Evolutionary conservation across 2,888 invertebrate species (phyloP).

Genomic region (Drosophila cognata): DNA sequence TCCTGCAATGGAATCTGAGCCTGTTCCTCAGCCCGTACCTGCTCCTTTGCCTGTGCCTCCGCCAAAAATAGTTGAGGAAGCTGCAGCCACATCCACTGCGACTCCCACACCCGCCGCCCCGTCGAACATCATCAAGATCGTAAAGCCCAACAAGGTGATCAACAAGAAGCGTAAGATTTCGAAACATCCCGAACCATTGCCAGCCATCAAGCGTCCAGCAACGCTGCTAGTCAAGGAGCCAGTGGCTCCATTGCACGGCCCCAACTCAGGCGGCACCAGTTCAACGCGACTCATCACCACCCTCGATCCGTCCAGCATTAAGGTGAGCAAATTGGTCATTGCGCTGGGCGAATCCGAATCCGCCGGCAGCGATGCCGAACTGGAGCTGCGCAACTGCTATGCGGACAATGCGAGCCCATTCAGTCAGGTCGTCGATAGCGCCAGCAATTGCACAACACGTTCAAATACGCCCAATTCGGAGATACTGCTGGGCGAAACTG

Average conservation of each 20-base stretch:
- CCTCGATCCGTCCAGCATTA: slow-evolving; percentile 70
- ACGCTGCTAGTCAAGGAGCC: slow-evolving; percentile 58
- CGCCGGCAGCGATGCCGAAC: slow-evolving; percentile 76
- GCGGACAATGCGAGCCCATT: slow-evolving; percentile 80
- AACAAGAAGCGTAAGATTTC: slow-evolving; percentile 72
- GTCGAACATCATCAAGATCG: slow-evolving; percentile 72
- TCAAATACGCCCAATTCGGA: slow-evolving; percentile 72
- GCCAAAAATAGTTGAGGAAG: neutral
- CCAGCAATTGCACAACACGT: slow-evolving; percentile 70
- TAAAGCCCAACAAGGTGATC: slow-evolving; percentile 84
- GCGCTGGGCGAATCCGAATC: slow-evolving; percentile 70
- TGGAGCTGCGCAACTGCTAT: slow-evolving; percentile 58
- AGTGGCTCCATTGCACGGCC: slow-evolving; percentile 34
- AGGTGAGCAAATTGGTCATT: slow-evolving; percentile 80
- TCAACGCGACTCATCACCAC: slow-evolving; percentile 77
- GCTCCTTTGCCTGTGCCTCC: slow-evolving; percentile 2
- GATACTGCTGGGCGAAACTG: slow-evolving; percentile 22
- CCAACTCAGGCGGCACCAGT: slow-evolving; percentile 12
- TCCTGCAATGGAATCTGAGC: neutral
- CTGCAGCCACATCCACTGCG: neutral
- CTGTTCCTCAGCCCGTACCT: neutral
- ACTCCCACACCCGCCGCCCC: slow-evolving; percentile 1
- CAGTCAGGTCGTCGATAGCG: slow-evolving; percentile 79
- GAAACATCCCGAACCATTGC: slow-evolving; percentile 1
- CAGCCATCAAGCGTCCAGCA: slow-evolving; percentile 50